Evolutionary conservation across 2,797 vertebrate genomes (phyloP).

Genomic region (Streptopelia turtur): DNA sequence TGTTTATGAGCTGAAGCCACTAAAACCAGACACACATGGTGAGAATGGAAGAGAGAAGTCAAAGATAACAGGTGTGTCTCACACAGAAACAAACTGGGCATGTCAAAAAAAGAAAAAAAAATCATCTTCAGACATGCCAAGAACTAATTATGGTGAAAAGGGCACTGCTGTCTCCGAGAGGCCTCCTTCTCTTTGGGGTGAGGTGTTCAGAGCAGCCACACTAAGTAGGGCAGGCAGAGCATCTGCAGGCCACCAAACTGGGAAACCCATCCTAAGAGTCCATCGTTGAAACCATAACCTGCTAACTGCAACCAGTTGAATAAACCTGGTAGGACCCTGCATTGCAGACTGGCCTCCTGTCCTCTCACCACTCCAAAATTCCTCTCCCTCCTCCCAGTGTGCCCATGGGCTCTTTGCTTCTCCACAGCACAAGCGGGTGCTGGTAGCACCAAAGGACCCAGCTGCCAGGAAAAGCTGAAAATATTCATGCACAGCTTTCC

Average conservation of each 20-base stretch:
- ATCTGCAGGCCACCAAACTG: rapidly evolving
- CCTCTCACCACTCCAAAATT: background rate
- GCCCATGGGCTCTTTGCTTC: background rate
- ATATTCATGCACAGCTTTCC: background rate
- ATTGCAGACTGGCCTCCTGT: background rate
- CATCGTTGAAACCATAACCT: background rate
- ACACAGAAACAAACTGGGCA: background rate
- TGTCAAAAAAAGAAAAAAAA: background rate
- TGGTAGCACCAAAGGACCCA: background rate
- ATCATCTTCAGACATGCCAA: background rate
- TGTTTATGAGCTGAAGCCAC: background rate
- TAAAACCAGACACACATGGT: rapidly evolving
- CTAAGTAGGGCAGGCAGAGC: background rate
- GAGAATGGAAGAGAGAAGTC: background rate
- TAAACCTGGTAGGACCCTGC: background rate
- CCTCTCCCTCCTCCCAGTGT: background rate
- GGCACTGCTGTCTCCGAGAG: background rate
- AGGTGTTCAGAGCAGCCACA: rapidly evolving
- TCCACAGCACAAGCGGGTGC: background rate
- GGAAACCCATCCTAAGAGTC: background rate
- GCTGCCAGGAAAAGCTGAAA: background rate
- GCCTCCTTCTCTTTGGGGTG: background rate
- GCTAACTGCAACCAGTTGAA: background rate
- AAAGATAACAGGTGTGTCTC: rapidly evolving
- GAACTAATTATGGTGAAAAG: background rate